A percentile compares a stretch with the other conserved stretches of the same genome.
phyloP scores from a whole-genome alignment of 2,113 vertebrate genomes.

The Balaenoptera acutorostrata region DNA sequence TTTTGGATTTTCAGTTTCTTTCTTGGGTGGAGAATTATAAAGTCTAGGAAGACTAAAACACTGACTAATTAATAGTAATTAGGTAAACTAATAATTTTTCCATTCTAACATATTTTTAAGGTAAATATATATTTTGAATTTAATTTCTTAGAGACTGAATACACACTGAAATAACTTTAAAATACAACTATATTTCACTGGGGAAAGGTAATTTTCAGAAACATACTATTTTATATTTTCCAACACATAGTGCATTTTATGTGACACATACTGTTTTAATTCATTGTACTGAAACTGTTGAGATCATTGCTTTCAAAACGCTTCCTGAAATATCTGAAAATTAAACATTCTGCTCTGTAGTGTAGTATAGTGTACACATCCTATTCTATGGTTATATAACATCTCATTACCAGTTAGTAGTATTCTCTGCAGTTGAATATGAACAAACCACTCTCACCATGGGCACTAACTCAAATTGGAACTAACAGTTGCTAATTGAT shows the following conservation, averaged over 20 bases:
- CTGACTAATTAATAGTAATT: background rate
- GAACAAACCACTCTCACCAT: background rate
- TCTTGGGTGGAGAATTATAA: background rate
- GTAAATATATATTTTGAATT: background rate
- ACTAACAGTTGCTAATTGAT: background rate
- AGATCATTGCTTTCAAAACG: background rate
- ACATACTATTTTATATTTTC: background rate
- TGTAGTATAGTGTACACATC: background rate
- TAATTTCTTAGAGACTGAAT: background rate
- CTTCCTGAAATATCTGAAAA: background rate
- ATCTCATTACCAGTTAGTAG: background rate
- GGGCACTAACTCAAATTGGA: background rate
- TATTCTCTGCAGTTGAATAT: background rate
- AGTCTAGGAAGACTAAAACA: background rate
- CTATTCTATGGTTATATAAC: background rate
- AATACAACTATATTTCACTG: background rate
- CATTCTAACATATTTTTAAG: background rate
- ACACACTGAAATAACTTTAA: background rate
- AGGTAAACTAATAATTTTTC: background rate
- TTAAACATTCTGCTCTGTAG: background rate
- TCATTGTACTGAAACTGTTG: background rate
- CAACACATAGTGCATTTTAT: background rate
- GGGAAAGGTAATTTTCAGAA: background rate
- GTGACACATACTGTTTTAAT: background rate
- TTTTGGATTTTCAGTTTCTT: background rate